Percentiles rank a stretch among this genome's conserved stretches.
phyloP scores from a whole-genome alignment of 2,113 vertebrate genomes.

The Pterocles burchelli region DNA sequence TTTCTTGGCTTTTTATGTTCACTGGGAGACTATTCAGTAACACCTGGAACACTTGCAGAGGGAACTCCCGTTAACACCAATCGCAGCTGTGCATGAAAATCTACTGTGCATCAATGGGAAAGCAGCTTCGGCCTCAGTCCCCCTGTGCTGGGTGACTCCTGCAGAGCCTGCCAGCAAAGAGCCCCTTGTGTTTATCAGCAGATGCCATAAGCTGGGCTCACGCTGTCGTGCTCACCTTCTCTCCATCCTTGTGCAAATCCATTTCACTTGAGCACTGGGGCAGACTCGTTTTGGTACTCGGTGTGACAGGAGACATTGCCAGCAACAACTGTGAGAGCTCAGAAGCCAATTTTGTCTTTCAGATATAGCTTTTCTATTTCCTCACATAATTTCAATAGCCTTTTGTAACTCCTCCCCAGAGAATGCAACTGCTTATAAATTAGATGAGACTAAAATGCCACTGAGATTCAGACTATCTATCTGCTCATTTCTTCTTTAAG shows the following conservation, averaged over 20 bases:
- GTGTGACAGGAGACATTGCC: not conserved
- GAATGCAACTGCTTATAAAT: not conserved
- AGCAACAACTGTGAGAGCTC: not conserved
- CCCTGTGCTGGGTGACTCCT: not conserved
- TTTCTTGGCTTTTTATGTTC: not conserved
- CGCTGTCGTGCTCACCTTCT: accelerated
- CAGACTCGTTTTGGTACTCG: not conserved
- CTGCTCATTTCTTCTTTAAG: not conserved
- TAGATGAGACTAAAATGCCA: not conserved
- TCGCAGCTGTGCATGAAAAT: not conserved
- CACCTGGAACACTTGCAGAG: not conserved
- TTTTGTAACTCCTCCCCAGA: not conserved
- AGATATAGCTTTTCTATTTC: not conserved
- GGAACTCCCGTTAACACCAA: not conserved
- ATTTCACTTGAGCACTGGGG: not conserved
- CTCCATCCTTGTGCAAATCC: not conserved
- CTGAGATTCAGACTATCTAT: not conserved
- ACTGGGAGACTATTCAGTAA: not conserved
- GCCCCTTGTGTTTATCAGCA: not conserved
- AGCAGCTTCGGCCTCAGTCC: not conserved
- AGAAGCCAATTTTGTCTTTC: not conserved
- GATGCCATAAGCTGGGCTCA: not conserved
- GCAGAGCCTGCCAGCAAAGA: not conserved
- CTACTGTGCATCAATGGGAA: not conserved
- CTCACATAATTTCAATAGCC: not conserved